Evolutionary conservation across 2,888 invertebrate species (phyloP), one percentile per base, ranked within the genome.

Genomic region (Tetheella fluctuosa): DNA sequence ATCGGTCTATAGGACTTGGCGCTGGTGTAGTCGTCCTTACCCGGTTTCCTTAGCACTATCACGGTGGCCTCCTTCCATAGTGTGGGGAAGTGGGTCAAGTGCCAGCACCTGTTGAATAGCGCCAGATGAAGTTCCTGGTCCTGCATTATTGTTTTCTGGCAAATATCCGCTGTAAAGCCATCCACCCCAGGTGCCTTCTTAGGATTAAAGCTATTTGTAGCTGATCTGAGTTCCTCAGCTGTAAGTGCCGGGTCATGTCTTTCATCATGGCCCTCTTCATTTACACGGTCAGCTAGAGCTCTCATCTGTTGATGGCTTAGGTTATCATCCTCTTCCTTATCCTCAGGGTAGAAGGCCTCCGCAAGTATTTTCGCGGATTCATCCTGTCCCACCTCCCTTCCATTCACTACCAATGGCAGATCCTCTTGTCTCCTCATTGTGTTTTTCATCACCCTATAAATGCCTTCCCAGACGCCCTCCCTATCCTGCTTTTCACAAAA

Each of bases 141-240:
- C 15, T 1, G 1, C 37, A 15, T 15, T 0, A 37, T 37, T 13
- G 15, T 5, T 1, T 4, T 1, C 15, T 5, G 13, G 15, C 37
- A 37, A 13, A 37, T 37, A 37, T 37, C 37, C 2, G 37, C 37
- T 15, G 37, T 15, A 4, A 37, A 37, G 13, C 37, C 37, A n/a
- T 63, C 63, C 13, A 60, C 64, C 10, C 66, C 66, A 7, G 55
- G 55, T 0, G 59, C 62, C 15, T 58, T 59, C 2, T 12, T 25
- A 6, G 54, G 15, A 4, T 34, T 28, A 0, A 23, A 34, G 13
- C 37, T 8, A 2, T 20, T 23, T 5, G 37, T 52, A 5, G 42
- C 17, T 6, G 15, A 2, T 17, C 23, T 37, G 1, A 65, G 42
- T 2, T 64, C 58, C 0, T 64, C 60, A 13, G 37, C 2, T 3